Evolutionary conservation across 2,888 invertebrate species (phyloP).

Genomic region (Fabriciana adippe): DNA sequence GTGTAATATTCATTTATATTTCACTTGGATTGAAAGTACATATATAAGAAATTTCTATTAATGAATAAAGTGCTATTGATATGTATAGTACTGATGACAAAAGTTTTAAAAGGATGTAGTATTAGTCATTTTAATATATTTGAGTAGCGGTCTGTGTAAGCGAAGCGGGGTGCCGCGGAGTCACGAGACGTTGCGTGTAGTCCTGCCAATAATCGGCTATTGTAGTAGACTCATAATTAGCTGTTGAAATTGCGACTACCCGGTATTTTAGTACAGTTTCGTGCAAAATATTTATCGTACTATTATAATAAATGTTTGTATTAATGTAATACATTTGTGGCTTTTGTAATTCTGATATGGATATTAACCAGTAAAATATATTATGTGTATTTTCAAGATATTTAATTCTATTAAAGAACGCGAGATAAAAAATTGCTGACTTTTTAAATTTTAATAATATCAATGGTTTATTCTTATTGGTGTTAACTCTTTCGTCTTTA

Average conservation of each 20-base stretch:
- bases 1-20: background rate
- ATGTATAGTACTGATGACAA: slow-evolving; percentile 14
- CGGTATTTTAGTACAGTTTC: slow-evolving; percentile 38
- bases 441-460: background rate
- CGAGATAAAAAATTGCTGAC: too few species aligned
- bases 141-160: slow-evolving; percentile 55
- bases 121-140: slow-evolving; percentile 55
- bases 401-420: too few species aligned
- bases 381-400: background rate
- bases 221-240: slow-evolving; percentile 60
- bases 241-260: slow-evolving; percentile 53
- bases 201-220: slow-evolving; percentile 68
- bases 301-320: slow-evolving; percentile 36
- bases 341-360: slow-evolving; percentile 13
- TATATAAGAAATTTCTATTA: background rate
- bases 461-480: background rate
- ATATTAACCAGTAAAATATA: background rate
- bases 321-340: slow-evolving; percentile 33
- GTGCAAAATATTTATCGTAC: slow-evolving; percentile 36
- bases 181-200: slow-evolving; percentile 74
- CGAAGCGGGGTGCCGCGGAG: slow-evolving; percentile 44
- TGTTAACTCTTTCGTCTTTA: background rate
- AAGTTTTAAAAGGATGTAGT: slow-evolving; percentile 40
- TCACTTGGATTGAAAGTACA: background rate
- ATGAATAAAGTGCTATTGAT: slow-evolving; percentile 23